These are phyloP conservation scores for Cryptocheilus praepositus DNA, from an alignment of 2,888 invertebrate genomes.

Conservation along the genomic window DNA sequence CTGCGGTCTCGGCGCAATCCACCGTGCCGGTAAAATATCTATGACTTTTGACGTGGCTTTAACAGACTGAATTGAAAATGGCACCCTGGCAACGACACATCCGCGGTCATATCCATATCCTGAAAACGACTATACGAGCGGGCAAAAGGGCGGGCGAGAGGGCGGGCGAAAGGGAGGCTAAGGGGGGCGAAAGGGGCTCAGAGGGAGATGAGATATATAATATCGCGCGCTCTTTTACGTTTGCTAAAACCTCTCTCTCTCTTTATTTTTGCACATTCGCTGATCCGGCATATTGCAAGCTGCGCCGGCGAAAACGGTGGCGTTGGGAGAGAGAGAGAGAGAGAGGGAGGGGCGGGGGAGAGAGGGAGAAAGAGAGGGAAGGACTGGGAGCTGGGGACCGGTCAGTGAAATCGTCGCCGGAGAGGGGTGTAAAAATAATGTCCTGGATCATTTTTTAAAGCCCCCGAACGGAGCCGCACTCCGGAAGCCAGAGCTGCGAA, in stretches of 20 bases:
- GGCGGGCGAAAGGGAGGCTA: constrained; percentile 45
- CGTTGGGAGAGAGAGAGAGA: constrained; percentile 7
- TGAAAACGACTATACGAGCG: constrained; percentile 61
- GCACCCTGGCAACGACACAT: constrained; percentile 69
- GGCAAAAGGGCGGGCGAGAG: constrained; percentile 43
- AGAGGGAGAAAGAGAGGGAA: constrained; percentile 5
- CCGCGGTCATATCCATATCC: constrained; percentile 65
- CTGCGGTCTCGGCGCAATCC: constrained; percentile 46
- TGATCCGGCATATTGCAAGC: constrained; percentile 68
- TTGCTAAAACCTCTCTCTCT: constrained; percentile 3
- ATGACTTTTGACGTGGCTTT: constrained; percentile 73
- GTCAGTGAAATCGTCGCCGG: constrained; percentile 52
- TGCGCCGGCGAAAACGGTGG: constrained; percentile 57
- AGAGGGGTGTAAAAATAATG: constrained; percentile 65
- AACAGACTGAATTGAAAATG: constrained; percentile 73
- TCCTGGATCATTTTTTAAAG: constrained; percentile 66
- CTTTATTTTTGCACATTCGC: constrained; percentile 68
- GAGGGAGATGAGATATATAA: constrained; percentile 15
- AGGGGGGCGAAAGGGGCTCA: constrained; percentile 40
- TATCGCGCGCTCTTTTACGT: too few relatives aligned
- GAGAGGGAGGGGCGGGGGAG: constrained; percentile 13
- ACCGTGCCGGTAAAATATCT: constrained; percentile 66
- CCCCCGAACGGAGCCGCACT: constrained; percentile 14
- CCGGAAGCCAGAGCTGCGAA: constrained; percentile 28
- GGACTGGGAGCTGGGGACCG: constrained; percentile 46